Evolutionary conservation across 2,888 invertebrate species (phyloP), one percentile per base, ranked within the genome.

Genomic region (Sepiola atlantica): DNA sequence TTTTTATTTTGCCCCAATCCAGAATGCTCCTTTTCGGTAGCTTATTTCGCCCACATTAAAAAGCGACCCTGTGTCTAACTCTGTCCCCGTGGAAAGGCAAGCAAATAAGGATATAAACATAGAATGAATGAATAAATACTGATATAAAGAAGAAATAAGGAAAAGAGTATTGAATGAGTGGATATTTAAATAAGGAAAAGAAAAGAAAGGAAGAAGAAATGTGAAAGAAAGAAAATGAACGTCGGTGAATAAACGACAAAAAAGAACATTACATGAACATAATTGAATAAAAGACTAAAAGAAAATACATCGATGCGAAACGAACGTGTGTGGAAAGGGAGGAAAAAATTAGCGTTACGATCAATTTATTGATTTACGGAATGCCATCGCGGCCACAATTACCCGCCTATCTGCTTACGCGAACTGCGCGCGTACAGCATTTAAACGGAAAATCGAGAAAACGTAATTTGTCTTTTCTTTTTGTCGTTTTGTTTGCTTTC

Each of bases 291-390:
- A 14, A 28, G 77, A 77, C 28, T 28, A 24, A 77, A 24, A 28
- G 28, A 77, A 24, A 77, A 1, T 4, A 24, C 12, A 24, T 28
- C 14, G 14, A 2, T 16, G n/a, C n/a, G 77, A 77, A 77, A 77
- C n/a, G 77, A 77, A 77, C 77, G 77, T 77, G 77, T n/a, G 77
- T n/a, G 21, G 77, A 14, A 77, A 77, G 16, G 32, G n/a, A n/a
- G 21, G 32, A n/a, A n/a, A 77, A 77, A 77, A 77, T 32, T 77
- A 77, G n/a, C 77, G n/a, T 77, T 77, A 77, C n/a, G 77, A 77
- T 77, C 77, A 77, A 77, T 77, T 77, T 77, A 77, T 77, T 77
- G 77, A 77, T 77, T 77, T 77, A 77, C 77, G 77, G 77, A 77
- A 77, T 77, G 77, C 77, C 77, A 77, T 77, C n/a, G 77, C 77